Conservation (phyloP, 2,888 invertebrate species). For the Rhogogaster chlorosoma region DNA sequence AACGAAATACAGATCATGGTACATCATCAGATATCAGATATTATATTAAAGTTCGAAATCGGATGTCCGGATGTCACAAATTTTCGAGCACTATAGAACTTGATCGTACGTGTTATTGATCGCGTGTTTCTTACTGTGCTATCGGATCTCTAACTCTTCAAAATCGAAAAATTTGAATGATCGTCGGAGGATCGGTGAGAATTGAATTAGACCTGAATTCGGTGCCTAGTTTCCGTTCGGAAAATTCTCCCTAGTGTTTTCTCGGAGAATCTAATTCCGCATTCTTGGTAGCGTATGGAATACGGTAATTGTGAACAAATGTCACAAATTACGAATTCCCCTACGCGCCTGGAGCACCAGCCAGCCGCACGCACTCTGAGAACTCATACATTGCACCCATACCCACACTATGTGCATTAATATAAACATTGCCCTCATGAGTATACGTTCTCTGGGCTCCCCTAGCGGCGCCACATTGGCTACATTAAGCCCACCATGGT, state of each 20-base stretch:
- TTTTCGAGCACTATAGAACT: too few species aligned
- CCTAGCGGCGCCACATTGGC: slow-evolving; percentile 59
- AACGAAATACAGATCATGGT: not conserved
- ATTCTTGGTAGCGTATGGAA: slow-evolving; percentile 51
- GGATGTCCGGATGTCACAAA: too few species aligned
- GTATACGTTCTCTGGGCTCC: slow-evolving; percentile 55
- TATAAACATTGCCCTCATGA: slow-evolving; percentile 63
- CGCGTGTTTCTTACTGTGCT: too few species aligned
- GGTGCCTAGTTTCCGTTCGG: slow-evolving; percentile 43
- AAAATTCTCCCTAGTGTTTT: slow-evolving; percentile 65
- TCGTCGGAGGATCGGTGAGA: slow-evolving; percentile 41
- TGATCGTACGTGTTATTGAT: too few species aligned
- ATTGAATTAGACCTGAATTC: slow-evolving; percentile 59
- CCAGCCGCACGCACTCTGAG: slow-evolving; percentile 56
- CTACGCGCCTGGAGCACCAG: slow-evolving; percentile 43
- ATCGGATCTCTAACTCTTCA: too few species aligned
- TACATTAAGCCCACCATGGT: slow-evolving; percentile 44
- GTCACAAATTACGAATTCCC: slow-evolving; percentile 72
- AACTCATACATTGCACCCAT: slow-evolving; percentile 44
- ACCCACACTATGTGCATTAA: slow-evolving; percentile 55
- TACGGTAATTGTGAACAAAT: slow-evolving; percentile 68
- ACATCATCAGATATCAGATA: too few species aligned
- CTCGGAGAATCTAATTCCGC: slow-evolving; percentile 67
- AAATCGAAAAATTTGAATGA: not conserved
- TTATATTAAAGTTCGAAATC: too few species aligned